Base-by-base conservation (phyloP, 2,888 invertebrate genomes). In the Eupeodes latifasciatus region DNA sequence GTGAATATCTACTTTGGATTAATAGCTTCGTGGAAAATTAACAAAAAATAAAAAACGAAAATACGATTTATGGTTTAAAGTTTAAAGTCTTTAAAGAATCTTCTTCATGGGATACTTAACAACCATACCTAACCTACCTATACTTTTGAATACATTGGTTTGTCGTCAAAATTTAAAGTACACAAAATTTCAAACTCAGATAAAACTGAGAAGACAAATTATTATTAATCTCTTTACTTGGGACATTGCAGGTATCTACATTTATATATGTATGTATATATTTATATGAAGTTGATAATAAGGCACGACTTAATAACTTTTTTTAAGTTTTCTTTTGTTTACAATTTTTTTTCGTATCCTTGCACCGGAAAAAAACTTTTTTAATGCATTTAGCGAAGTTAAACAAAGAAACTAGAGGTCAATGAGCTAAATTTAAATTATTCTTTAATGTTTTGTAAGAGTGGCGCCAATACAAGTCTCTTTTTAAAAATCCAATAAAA, bases 11-110 rank as follows among this genome's bases (percentile, higher is more conserved):
- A 36, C 59, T 81, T 81, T 16, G 74, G 57, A 84, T 75, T 79
- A 84, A 84, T 79, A 69, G 84, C 79, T 55, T 51, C 61, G 72
- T 11, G 79, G 59, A 61, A 78, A 55, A 61, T 79, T 69, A 51
- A 79, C 67, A 59, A 72, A 77, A 55, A 55, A 16, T 12, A 49
- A 82, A 64, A 49, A 36, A 12, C 5, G 11, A 51, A 44, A 27
- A n/a, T 12, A 67, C 55, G 64, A 72, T 72, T 78, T 78, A 67
- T 53, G 51, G 14, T 53, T 79, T 55, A 4, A 57, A 62, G n/a
- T 55, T 64, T 19, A 7, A 59, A 34, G 57, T 71, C 55, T 51
- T 61, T 44, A 36, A 81, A 62, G 57, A 9, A 14, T 59, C 34
- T 34, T 59, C 59, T 7, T 59, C 34, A 47, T 47, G 3, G 14